Conservation (phyloP, 2,113 vertebrate genomes). For the Dromiciops gliroides region DNA sequence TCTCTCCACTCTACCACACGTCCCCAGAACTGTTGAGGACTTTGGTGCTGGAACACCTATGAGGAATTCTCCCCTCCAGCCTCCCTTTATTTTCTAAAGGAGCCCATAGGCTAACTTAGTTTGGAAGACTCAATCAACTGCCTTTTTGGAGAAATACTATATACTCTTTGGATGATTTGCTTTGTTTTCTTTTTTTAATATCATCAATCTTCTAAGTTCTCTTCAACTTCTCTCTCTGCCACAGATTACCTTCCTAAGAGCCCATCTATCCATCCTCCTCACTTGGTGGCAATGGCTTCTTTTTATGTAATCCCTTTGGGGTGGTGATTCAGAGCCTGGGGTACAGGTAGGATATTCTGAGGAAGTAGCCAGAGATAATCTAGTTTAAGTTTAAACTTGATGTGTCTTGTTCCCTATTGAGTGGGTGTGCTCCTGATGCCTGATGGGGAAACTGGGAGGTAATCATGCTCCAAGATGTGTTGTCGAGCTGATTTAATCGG, state of each 20-base stretch:
- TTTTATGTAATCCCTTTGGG: background rate
- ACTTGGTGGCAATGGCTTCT: background rate
- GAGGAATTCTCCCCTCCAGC: background rate
- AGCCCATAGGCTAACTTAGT: background rate
- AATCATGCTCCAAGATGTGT: background rate
- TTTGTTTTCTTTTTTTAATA: background rate
- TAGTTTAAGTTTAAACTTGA: background rate
- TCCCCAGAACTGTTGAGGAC: background rate
- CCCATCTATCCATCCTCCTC: background rate
- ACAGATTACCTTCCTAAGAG: background rate
- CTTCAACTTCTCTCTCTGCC: background rate
- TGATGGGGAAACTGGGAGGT: background rate
- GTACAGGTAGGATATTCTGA: background rate
- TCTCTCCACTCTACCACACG: background rate
- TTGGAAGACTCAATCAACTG: background rate
- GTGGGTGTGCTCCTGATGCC: background rate
- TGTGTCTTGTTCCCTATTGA: background rate
- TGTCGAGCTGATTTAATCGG: background rate
- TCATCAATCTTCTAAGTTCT: background rate
- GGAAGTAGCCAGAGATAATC: background rate
- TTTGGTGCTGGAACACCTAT: background rate
- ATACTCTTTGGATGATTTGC: background rate
- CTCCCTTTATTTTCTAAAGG: background rate
- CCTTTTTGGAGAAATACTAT: background rate
- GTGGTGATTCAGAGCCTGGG: background rate